These are phyloP conservation scores for Varecia variegata DNA, from an alignment of 2,797 vertebrate genomes.

Conservation along the genomic window DNA sequence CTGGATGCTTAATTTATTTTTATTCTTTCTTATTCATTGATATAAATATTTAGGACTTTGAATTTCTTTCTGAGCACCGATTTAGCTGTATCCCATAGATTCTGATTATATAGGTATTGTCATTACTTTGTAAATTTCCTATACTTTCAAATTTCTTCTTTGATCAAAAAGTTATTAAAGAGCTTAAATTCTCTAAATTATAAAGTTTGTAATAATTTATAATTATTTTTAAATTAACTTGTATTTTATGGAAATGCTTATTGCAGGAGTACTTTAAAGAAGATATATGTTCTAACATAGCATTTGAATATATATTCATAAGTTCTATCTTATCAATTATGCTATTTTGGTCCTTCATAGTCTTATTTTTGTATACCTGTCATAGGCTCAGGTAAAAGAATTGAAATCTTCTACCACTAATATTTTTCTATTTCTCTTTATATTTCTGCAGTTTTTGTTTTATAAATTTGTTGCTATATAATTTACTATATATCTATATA, in stretches of 20 bases:
- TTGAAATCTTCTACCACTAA: not conserved
- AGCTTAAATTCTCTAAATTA: not conserved
- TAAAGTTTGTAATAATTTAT: constrained; percentile 1
- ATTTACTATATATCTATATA: not conserved
- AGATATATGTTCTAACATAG: not conserved
- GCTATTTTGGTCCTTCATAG: not conserved
- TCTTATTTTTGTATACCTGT: not conserved
- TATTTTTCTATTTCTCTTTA: not conserved
- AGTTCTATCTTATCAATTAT: not conserved
- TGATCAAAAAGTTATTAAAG: not conserved
- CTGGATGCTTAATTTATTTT: not conserved
- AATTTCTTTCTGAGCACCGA: not conserved
- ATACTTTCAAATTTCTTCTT: not conserved
- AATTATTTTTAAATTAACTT: not conserved
- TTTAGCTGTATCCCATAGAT: not conserved
- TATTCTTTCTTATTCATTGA: not conserved
- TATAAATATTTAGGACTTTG: not conserved
- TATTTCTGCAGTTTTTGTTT: not conserved
- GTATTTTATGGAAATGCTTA: constrained; percentile 8
- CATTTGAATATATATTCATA: not conserved
- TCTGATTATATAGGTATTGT: not conserved
- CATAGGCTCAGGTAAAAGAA: not conserved
- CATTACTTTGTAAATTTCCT: not conserved
- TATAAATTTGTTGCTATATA: not conserved
- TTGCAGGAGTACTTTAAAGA: not conserved